Conservation (phyloP, 2,797 vertebrate species). For the Spea hammondii region DNA sequence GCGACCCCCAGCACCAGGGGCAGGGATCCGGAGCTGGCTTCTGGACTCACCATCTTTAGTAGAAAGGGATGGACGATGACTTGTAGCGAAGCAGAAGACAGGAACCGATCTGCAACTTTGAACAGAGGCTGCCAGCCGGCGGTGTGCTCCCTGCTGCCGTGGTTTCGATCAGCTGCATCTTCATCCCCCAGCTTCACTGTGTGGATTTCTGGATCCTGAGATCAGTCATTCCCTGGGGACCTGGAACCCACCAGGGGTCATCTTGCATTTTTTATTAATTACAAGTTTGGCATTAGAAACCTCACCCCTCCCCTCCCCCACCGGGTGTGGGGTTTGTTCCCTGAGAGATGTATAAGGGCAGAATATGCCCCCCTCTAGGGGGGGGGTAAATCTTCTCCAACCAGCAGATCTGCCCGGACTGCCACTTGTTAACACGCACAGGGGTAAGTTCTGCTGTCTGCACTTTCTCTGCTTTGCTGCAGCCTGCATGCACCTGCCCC, state of each 20-base stretch:
- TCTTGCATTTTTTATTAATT: not conserved
- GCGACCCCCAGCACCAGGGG: not conserved
- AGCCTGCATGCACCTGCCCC: not conserved
- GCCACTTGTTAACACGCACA: not conserved
- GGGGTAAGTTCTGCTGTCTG: no score
- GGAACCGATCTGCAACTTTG: not conserved
- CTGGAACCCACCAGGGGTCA: not conserved
- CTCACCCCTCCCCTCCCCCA: not conserved
- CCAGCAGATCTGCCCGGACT: no score
- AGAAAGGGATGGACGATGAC: not conserved
- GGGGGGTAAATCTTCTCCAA: no score
- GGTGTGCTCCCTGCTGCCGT: not conserved
- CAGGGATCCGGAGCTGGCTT: not conserved
- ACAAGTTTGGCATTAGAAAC: constrained; percentile 15
- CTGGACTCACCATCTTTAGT: not conserved
- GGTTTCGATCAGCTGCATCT: not conserved
- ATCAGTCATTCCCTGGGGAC: not conserved
- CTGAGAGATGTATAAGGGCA: no score
- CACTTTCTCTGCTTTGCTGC: not conserved
- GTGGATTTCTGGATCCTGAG: not conserved
- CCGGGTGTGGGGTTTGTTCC: no score
- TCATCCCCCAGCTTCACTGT: constrained; percentile 11
- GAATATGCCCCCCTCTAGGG: no score
- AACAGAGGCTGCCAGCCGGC: not conserved
- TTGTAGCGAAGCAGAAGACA: not conserved